phyloP scores from a whole-genome alignment of 2,888 invertebrate species.

The Philaethria dido region DNA sequence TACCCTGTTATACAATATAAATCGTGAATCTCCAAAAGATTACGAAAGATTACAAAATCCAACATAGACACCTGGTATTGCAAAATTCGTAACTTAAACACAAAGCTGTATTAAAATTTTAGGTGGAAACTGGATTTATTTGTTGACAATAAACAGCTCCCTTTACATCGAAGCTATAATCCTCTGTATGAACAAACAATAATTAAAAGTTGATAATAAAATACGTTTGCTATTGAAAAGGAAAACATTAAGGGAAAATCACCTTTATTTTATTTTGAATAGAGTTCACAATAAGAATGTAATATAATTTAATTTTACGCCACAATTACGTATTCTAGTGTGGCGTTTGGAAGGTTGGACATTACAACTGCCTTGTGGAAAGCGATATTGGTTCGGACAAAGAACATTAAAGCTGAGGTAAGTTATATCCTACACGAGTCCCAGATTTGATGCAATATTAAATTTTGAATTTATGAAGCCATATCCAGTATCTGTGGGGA shows the following conservation, averaged over 20 bases:
- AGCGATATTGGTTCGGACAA: constrained; percentile 35
- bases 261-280: neutral
- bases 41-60: neutral
- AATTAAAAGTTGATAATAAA: constrained; percentile 39
- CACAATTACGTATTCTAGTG: constrained; percentile 35
- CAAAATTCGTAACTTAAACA: constrained; percentile 18
- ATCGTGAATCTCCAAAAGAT: too few species aligned
- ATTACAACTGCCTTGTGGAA: constrained; percentile 34
- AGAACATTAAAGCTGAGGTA: constrained; percentile 29
- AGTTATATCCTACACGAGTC: constrained; percentile 29
- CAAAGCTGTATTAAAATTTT: constrained; percentile 23
- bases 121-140: constrained; percentile 27
- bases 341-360: constrained; percentile 35
- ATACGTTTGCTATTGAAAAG: constrained; percentile 34
- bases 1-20: too few species aligned
- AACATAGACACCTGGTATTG: neutral
- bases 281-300: constrained; percentile 17
- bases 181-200: constrained; percentile 38
- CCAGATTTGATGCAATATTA: constrained; percentile 26
- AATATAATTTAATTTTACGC: constrained; percentile 30
- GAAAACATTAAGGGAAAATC: constrained; percentile 2
- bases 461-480: constrained; percentile 27
- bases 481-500: neutral
- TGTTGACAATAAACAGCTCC: constrained; percentile 32
- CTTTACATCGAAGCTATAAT: constrained; percentile 38